A percentile compares a stretch with the other conserved stretches of the same genome.
Evolutionary conservation across 2,888 invertebrate species (phyloP).

Genomic region (Ochropleura leucogaster): DNA sequence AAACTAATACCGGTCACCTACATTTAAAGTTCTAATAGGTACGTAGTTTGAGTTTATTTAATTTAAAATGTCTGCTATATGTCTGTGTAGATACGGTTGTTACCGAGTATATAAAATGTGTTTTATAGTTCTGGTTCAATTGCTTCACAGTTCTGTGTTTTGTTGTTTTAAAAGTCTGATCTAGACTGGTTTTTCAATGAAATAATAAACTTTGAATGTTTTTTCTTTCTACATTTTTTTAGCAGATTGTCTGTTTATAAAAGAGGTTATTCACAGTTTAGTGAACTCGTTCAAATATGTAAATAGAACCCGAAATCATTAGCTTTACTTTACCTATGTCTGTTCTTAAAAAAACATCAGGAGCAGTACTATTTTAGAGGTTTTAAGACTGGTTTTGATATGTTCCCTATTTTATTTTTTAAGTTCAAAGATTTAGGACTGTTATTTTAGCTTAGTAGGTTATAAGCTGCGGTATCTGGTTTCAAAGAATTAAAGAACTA

Average conservation of each 20-base stretch:
- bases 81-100: slow-evolving; percentile 17
- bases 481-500: no score
- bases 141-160: slow-evolving; percentile 5
- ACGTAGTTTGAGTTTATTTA: slow-evolving; percentile 35
- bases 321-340: background rate
- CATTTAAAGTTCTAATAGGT: slow-evolving; percentile 17
- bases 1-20: slow-evolving; percentile 41
- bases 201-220: background rate
- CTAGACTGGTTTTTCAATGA: slow-evolving; percentile 13
- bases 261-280: background rate
- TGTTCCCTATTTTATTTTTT: background rate
- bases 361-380: background rate
- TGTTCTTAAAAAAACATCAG: background rate
- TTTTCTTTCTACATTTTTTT: background rate
- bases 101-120: slow-evolving; percentile 14
- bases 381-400: background rate
- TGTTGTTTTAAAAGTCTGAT: slow-evolving; percentile 17
- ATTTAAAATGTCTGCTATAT: slow-evolving; percentile 38
- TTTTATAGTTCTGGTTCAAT: slow-evolving; percentile 44
- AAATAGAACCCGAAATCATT: background rate
- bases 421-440: no score
- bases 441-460: no score
- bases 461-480: no score
- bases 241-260: background rate
- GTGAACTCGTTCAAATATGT: background rate